Percentiles rank a stretch among this genome's conserved stretches.
These are phyloP conservation scores for Amphiprion clarkii DNA, from an alignment of 2,797 vertebrate species.

Conservation along the genomic window DNA sequence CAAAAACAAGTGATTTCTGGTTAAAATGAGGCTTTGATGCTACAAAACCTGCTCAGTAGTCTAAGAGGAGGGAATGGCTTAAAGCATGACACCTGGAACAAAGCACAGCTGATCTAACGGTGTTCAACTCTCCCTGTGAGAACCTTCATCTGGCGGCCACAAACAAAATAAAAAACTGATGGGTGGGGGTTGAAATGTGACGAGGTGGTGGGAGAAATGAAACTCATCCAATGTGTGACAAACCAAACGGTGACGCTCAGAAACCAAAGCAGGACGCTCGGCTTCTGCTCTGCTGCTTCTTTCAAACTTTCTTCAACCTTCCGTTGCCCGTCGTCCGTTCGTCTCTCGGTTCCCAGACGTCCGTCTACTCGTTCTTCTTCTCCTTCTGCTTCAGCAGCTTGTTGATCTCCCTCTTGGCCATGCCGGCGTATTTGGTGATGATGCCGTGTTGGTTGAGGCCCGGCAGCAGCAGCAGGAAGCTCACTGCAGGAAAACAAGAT, in stretches of 20 bases:
- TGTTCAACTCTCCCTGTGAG: constrained; percentile 4
- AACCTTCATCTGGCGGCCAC: constrained; percentile 34
- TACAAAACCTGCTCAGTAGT: constrained; percentile 71
- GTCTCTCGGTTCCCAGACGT: background rate
- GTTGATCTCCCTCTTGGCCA: constrained; percentile 98
- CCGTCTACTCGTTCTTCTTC: constrained; percentile 93
- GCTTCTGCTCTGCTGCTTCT: background rate
- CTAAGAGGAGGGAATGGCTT: constrained; percentile 57
- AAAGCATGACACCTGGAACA: constrained; percentile 50
- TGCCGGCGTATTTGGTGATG: constrained; percentile 93
- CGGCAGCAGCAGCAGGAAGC: constrained; percentile 92
- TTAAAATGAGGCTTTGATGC: constrained; percentile 56
- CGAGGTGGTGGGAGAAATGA: constrained; percentile 31
- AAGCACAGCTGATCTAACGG: constrained; percentile 24
- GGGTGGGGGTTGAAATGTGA: constrained; percentile 22
- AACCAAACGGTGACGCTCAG: constrained; percentile 42
- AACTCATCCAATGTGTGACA: constrained; percentile 34
- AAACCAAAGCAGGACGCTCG: constrained; percentile 2
- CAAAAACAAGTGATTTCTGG: background rate
- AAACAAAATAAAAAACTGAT: constrained; percentile 1
- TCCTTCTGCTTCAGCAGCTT: constrained; percentile 98
- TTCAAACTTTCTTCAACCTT: constrained; percentile 38
- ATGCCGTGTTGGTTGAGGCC: constrained; percentile 96
- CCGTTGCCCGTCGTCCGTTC: background rate
- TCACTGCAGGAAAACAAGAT: constrained; percentile 83